Evolutionary conservation across 2,888 invertebrate genomes (phyloP).

Genomic region (Octonoba sinensis): DNA sequence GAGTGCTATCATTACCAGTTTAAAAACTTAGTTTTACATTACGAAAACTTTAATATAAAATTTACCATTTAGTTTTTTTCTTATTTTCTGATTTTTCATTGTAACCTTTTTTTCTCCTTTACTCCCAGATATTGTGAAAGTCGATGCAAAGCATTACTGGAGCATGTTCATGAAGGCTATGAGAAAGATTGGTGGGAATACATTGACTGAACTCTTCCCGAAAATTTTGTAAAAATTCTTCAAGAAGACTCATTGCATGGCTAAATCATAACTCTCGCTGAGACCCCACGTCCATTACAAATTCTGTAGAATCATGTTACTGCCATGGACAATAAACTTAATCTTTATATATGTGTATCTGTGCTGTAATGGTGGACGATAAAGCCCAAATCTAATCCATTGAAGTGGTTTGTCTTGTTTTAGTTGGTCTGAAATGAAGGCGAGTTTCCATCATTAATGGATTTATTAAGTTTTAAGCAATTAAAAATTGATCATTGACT

Average conservation of each 20-base stretch:
- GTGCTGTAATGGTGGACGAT: conserved; percentile 33
- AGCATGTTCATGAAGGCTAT: conserved; percentile 98
- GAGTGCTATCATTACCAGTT: too few species aligned
- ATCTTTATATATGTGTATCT: conserved; percentile 48
- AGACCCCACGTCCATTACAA: conserved; percentile 41
- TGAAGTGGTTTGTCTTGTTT: not conserved
- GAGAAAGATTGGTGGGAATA: conserved; percentile 99
- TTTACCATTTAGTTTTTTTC: not conserved
- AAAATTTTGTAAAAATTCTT: conserved; percentile 38
- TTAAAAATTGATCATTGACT: too few species aligned
- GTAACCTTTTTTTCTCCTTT: conserved; percentile 1
- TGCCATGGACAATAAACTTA: conserved; percentile 58
- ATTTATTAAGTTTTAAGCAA: too few species aligned
- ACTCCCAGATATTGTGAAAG: conserved; percentile 93
- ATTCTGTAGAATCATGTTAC: conserved; percentile 53
- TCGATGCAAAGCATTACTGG: conserved; percentile 92
- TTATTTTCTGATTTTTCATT: not conserved
- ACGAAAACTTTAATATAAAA: too few species aligned
- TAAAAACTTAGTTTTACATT: too few species aligned
- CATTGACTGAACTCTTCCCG: conserved; percentile 76
- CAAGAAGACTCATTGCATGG: conserved; percentile 9
- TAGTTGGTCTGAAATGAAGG: not conserved
- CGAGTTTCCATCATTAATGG: too few species aligned
- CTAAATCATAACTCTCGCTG: conserved; percentile 18
- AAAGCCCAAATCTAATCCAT: conserved; percentile 3